phyloP scores from a whole-genome alignment of 2,797 vertebrate genomes.

The Platyrinchus mystaceus region DNA sequence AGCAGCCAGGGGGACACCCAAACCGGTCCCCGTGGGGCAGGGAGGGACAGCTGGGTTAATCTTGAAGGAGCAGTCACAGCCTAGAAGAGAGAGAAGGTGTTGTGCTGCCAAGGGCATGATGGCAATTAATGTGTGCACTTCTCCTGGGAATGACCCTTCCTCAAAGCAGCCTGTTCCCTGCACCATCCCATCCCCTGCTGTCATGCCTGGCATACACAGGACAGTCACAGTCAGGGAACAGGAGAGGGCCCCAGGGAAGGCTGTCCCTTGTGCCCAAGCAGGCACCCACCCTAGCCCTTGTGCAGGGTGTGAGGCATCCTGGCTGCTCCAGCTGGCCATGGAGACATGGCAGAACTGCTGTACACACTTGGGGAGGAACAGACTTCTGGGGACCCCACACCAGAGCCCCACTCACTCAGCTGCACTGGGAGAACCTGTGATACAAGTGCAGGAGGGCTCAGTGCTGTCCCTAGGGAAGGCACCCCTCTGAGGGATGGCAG shows the following conservation, averaged over 20 bases:
- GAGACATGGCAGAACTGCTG: not conserved
- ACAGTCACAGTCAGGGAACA: not conserved
- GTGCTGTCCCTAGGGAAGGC: not conserved
- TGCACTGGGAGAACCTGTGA: not conserved
- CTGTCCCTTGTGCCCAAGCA: not conserved
- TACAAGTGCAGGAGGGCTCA: not conserved
- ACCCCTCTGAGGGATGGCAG: not conserved
- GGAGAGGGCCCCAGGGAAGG: rapidly evolving
- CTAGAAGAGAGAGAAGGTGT: not conserved
- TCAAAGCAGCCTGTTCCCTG: not conserved
- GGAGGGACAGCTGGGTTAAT: not conserved
- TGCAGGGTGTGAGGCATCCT: not conserved
- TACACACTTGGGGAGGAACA: not conserved
- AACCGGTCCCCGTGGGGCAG: rapidly evolving
- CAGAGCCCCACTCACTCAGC: rapidly evolving
- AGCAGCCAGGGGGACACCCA: not conserved
- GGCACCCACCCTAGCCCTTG: rapidly evolving
- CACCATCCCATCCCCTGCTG: not conserved
- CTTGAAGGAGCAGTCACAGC: not conserved
- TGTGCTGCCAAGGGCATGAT: not conserved
- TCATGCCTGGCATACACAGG: not conserved
- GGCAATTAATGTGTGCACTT: not conserved
- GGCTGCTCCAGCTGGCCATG: rapidly evolving
- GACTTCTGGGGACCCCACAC: rapidly evolving
- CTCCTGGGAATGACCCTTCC: not conserved